Percentiles rank a stretch among this genome's conserved stretches.
Evolutionary conservation across 1,140 invertebrate genomes (phyloP).

Genomic region (Lamellibrachia luymesi): DNA sequence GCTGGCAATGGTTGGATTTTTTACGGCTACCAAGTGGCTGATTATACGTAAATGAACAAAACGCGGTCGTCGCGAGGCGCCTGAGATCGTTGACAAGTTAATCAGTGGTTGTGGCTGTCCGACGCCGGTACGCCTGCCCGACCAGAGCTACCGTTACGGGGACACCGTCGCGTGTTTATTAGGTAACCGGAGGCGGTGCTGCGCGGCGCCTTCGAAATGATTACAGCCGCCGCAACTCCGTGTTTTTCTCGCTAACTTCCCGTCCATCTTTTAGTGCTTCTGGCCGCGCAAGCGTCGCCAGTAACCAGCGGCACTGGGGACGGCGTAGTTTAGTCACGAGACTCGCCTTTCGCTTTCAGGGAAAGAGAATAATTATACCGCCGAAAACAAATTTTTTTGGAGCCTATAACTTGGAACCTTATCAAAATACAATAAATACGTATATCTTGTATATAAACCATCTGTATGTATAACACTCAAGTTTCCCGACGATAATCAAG

Average conservation of each 20-base stretch:
- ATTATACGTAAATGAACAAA: conserved; percentile 1
- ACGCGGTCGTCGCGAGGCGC: background rate
- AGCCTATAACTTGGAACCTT: too few relatives aligned
- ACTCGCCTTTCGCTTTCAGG: too few relatives aligned
- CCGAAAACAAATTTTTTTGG: too few relatives aligned
- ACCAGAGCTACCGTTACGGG: background rate
- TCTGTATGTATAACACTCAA: too few relatives aligned
- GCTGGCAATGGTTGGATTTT: background rate
- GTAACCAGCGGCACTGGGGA: background rate
- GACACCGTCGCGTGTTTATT: background rate
- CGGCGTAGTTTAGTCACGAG: too few relatives aligned
- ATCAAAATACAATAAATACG: too few relatives aligned
- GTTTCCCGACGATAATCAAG: too few relatives aligned
- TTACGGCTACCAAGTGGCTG: background rate
- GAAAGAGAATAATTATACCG: too few relatives aligned
- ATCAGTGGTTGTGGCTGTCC: background rate
- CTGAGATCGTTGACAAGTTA: background rate
- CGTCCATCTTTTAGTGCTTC: background rate
- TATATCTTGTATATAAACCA: too few relatives aligned
- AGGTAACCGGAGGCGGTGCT: background rate
- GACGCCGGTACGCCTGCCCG: background rate
- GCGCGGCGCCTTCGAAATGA: background rate
- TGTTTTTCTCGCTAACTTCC: background rate
- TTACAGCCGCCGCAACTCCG: background rate
- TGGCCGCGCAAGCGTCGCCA: background rate